Percentiles rank a stretch among this genome's conserved stretches.
These are phyloP conservation scores for Eretmochelys imbricata DNA, from an alignment of 2,113 vertebrate genomes.

Conservation along the genomic window DNA sequence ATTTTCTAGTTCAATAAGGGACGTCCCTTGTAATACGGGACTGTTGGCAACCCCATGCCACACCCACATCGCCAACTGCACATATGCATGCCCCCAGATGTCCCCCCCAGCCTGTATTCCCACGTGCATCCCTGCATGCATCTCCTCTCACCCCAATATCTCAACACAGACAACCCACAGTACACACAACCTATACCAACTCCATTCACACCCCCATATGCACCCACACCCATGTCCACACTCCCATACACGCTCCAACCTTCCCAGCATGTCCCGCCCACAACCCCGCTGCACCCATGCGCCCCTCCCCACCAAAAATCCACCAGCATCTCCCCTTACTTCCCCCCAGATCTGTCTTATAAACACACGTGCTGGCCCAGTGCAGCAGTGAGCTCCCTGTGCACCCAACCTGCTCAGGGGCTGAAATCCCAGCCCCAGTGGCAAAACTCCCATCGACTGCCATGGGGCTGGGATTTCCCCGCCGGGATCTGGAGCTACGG, in stretches of 20 bases:
- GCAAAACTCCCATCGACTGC: neutral
- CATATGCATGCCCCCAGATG: too few relatives aligned
- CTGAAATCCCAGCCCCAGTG: neutral
- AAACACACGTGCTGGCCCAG: neutral
- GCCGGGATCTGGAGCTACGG: fast-evolving
- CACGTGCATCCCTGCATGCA: neutral
- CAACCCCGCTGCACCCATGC: neutral
- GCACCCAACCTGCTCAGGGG: neutral
- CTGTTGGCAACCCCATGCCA: too few relatives aligned
- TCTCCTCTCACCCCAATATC: neutral
- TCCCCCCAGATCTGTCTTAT: neutral
- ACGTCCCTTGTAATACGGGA: too few relatives aligned
- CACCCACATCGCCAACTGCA: neutral
- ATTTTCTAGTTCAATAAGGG: too few relatives aligned
- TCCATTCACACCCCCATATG: neutral
- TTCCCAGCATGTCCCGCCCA: neutral
- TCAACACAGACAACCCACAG: neutral
- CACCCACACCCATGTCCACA: neutral
- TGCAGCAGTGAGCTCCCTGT: neutral
- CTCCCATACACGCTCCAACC: neutral
- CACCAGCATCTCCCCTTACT: neutral
- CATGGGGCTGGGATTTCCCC: neutral
- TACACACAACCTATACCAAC: neutral
- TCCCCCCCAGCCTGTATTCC: neutral
- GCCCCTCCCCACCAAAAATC: neutral